Evolutionary conservation across 2,113 vertebrate genomes (phyloP), one percentile per base, ranked within the genome.

Genomic region (Suricata suricatta): DNA sequence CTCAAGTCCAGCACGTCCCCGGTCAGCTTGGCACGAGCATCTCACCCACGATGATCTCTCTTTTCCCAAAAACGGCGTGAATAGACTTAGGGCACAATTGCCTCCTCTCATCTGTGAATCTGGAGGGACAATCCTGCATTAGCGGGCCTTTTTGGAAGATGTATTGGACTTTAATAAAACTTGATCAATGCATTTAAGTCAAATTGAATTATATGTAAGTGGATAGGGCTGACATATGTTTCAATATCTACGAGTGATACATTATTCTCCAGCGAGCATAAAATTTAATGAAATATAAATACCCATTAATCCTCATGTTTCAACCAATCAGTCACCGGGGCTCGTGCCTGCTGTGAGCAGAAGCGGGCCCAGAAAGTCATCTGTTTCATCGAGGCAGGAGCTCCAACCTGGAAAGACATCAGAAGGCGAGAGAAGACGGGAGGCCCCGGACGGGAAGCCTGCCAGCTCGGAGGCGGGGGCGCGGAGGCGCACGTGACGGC

Each of bases 221-320:
- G 99, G 99, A 99, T 99, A 99, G 99, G 99, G 99, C 98, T 99
- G 99, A 99, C 99, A 99, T 99, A 99, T 99, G 99, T 99, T 99
- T 99, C 99, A 99, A 99, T 99, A 99, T 99, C 99, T 99, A 98
- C 93, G 44, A 98, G 99, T 99, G 99, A 99, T 99, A 99, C 99
- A 99, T 99, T 99, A 99, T 99, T 99, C 99, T 99, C 99, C 98
- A 99, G 99, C 99, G 99, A 99, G 99, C 99, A 99, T 99, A 99
- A 99, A 99, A 99, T 99, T 99, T 99, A 99, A 99, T 99, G 99
- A 99, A 99, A 99, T 99, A 99, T 99, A 99, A 99, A 99, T 99
- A 99, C 99, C 99, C 99, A 99, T 99, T 99, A 99, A 99, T 99
- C 99, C 99, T 99, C 99, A 98, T 98, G 99, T 99, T 99, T 99